Conservation (phyloP, 2,113 vertebrate genomes). For the Stigmatopora argus region DNA sequence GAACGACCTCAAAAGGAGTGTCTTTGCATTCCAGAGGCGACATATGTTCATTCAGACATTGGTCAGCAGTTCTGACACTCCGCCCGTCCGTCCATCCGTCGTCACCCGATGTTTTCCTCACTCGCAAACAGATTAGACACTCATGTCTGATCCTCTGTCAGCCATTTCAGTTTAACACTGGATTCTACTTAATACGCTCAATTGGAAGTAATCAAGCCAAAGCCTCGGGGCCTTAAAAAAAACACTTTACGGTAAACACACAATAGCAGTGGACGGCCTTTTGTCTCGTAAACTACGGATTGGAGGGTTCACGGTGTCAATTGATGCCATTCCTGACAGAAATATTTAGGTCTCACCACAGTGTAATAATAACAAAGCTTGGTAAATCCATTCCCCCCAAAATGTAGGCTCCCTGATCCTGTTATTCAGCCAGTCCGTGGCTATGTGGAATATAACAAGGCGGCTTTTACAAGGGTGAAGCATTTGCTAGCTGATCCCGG, state of each 20-base stretch:
- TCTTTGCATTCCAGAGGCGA: conserved; percentile 41
- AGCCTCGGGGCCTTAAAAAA: conserved; percentile 28
- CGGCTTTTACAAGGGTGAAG: conserved; percentile 22
- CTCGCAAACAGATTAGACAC: conserved; percentile 63
- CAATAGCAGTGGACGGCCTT: conserved; percentile 24
- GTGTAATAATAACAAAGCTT: conserved; percentile 30
- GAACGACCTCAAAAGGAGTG: conserved; percentile 51
- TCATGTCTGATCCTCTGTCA: conserved; percentile 55
- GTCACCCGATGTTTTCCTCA: conserved; percentile 47
- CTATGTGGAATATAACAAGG: conserved; percentile 11
- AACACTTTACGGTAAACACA: conserved; percentile 32
- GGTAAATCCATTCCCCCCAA: conserved; percentile 30
- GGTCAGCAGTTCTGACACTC: conserved; percentile 57
- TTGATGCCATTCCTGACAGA: conserved; percentile 50
- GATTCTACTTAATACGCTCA: conserved; percentile 42
- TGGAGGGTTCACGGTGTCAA: conserved; percentile 26
- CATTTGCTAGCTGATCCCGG: conserved; percentile 25
- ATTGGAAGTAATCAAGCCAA: conserved; percentile 32
- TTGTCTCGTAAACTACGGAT: conserved; percentile 36
- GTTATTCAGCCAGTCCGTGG: conserved; percentile 27
- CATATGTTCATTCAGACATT: conserved; percentile 66
- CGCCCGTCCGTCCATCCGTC: not conserved
- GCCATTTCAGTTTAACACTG: conserved; percentile 54
- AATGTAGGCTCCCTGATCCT: conserved; percentile 29
- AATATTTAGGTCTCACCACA: conserved; percentile 42